Conservation (phyloP, 2,888 invertebrate genomes). For the Pseudeuparius sepicola region DNA sequence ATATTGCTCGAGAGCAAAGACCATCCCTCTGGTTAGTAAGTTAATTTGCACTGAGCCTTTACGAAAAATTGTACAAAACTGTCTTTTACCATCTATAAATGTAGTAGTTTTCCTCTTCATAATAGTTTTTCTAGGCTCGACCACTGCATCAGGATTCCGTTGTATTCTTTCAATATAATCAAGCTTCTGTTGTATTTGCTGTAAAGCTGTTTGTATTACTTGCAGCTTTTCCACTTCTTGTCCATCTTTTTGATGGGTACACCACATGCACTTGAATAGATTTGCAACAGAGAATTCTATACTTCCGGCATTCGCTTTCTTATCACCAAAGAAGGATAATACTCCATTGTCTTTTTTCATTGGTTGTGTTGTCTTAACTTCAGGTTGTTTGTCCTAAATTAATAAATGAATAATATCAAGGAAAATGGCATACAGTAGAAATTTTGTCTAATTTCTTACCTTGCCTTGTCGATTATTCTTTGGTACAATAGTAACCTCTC, state of each 20-base stretch:
- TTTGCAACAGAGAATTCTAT: constrained; percentile 45
- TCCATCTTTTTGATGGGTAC: constrained; percentile 39
- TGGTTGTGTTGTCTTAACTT: constrained; percentile 65
- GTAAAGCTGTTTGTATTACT: constrained; percentile 33
- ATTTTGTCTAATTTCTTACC: too few species aligned
- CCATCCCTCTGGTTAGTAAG: too few species aligned
- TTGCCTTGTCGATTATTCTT: constrained; percentile 17
- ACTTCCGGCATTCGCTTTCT: constrained; percentile 39
- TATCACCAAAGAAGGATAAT: constrained; percentile 33
- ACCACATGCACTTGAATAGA: constrained; percentile 46
- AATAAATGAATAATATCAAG: too few species aligned
- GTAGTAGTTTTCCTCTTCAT: constrained; percentile 18
- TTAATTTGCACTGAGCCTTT: constrained; percentile 25
- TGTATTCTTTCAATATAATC: constrained; percentile 37
- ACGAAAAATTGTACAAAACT: constrained; percentile 1
- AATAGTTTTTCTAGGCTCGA: constrained; percentile 20
- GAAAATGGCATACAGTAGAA: too few species aligned
- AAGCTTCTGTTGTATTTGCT: constrained; percentile 38
- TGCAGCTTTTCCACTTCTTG: constrained; percentile 40
- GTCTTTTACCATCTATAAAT: constrained; percentile 18
- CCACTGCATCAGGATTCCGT: constrained; percentile 14
- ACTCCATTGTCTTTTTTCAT: constrained; percentile 34
- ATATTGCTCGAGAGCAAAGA: too few species aligned
- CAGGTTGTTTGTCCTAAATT: constrained; percentile 27
- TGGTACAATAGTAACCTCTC: constrained; percentile 53